Conservation (phyloP, 2,888 invertebrate species). For the Frankliniella fusca region DNA sequence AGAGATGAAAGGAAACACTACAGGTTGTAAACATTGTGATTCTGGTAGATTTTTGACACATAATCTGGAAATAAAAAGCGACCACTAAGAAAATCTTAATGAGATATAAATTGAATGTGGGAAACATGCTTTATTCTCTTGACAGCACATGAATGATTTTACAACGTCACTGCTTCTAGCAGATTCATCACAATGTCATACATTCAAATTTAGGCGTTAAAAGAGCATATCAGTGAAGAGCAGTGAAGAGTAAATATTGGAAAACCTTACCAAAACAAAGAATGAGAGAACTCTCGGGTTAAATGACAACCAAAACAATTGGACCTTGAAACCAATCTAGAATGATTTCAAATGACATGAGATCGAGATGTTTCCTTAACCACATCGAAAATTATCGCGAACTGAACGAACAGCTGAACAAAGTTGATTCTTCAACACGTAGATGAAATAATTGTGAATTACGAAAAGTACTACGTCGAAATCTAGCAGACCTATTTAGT, state of each 20-base stretch:
- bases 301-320: neutral
- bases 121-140: too few relatives aligned
- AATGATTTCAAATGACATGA: neutral
- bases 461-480: constrained; percentile 19
- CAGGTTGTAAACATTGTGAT: neutral
- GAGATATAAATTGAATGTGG: too few relatives aligned
- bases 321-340: neutral
- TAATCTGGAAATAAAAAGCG: neutral
- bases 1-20: neutral
- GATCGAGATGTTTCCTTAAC: neutral
- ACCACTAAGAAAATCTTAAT: too few relatives aligned
- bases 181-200: too few relatives aligned
- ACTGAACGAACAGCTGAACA: neutral
- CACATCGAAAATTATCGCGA: neutral
- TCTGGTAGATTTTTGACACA: neutral
- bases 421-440: neutral
- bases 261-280: too few relatives aligned
- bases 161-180: too few relatives aligned
- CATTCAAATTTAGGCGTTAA: too few relatives aligned
- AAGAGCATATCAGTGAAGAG: too few relatives aligned
- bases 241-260: too few relatives aligned
- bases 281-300: too few relatives aligned
- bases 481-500: neutral
- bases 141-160: too few relatives aligned
- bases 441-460: neutral